Percentiles rank a stretch among this genome's conserved stretches.
phyloP scores from a whole-genome alignment of 1,140 invertebrate species.

The Globodera ellingtonae region DNA sequence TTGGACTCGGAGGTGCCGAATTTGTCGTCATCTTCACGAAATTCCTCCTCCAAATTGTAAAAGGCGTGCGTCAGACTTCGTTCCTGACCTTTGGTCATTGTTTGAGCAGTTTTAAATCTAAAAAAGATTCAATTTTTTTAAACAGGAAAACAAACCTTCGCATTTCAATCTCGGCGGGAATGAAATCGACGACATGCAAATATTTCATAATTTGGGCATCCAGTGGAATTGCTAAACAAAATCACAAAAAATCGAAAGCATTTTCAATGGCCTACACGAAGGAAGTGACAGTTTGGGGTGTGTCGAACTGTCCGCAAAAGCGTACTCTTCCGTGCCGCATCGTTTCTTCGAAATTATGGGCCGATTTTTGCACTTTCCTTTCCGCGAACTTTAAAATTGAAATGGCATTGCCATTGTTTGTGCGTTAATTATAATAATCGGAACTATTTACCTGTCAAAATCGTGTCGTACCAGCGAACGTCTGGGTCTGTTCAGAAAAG shows the following conservation, averaged over 20 bases:
- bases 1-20: constrained; percentile 1
- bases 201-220: constrained; percentile 29
- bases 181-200: constrained; percentile 22
- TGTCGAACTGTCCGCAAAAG: constrained; percentile 8
- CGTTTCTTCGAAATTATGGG: constrained; percentile 21
- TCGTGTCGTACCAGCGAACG: background rate
- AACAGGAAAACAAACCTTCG: constrained; percentile 10
- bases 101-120: constrained; percentile 14
- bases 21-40: constrained; percentile 5
- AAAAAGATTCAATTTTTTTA: background rate
- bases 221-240: constrained; percentile 27
- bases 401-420: too few relatives aligned
- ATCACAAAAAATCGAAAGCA: background rate
- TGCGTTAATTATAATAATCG: background rate
- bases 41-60: constrained; percentile 24
- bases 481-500: background rate
- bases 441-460: background rate
- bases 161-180: constrained; percentile 19
- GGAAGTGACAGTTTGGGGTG: constrained; percentile 17
- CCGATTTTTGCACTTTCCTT: background rate
- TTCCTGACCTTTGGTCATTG: background rate
- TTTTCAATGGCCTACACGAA: background rate
- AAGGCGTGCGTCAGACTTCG: background rate
- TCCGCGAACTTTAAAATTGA: background rate
- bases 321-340: constrained; percentile 10